phyloP scores from a whole-genome alignment of 2,797 vertebrate genomes.

The Lemur catta region DNA sequence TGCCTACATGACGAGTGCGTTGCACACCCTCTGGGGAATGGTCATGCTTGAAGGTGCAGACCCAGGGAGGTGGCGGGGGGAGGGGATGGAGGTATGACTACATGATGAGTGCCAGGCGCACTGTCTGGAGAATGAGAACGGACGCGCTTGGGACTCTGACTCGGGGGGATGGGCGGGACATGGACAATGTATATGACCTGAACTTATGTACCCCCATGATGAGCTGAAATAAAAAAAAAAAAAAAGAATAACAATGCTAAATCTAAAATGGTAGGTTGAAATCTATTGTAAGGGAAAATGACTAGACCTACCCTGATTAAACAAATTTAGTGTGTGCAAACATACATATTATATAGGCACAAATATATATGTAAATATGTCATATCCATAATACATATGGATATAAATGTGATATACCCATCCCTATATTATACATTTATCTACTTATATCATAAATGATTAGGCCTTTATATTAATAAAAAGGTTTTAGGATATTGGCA shows the following conservation, averaged over 20 bases:
- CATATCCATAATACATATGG: background rate
- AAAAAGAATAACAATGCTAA: background rate
- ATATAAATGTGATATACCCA: background rate
- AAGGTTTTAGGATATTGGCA: background rate
- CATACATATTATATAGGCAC: background rate
- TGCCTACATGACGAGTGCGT: too few relatives aligned
- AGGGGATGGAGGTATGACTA: too few relatives aligned
- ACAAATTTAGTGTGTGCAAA: background rate
- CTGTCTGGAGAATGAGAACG: too few relatives aligned
- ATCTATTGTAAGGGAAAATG: background rate
- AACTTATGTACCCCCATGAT: too few relatives aligned
- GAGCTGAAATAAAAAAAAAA: too few relatives aligned
- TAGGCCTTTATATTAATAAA: background rate
- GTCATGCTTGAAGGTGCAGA: too few relatives aligned
- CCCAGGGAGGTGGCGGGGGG: too few relatives aligned
- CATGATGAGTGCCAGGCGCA: too few relatives aligned
- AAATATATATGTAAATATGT: background rate
- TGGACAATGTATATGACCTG: too few relatives aligned
- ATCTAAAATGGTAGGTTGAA: background rate
- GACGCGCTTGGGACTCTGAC: too few relatives aligned
- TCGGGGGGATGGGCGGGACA: too few relatives aligned
- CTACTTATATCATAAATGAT: conserved; percentile 25
- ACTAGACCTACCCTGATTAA: background rate
- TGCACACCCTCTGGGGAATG: too few relatives aligned
- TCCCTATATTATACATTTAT: background rate